Evolutionary conservation across 1,140 invertebrate genomes (phyloP).

Genomic region (Meloidogyne floridensis): DNA sequence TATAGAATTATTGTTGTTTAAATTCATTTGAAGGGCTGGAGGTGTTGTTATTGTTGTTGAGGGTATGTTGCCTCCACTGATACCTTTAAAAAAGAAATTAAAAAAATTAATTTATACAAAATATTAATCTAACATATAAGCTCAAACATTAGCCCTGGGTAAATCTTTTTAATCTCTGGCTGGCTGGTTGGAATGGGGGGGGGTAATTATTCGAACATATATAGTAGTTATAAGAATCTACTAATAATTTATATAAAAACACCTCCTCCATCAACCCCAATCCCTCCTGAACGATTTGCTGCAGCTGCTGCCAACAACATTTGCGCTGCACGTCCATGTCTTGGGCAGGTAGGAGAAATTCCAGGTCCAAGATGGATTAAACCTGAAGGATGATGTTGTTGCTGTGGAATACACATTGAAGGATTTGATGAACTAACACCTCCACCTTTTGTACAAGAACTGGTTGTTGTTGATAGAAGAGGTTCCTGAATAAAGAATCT

Average conservation of each 20-base stretch:
- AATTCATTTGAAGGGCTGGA: neutral
- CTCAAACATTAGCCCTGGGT: too few species aligned
- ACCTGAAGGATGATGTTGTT: constrained; percentile 21
- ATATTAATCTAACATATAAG: neutral
- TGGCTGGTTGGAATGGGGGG: constrained; percentile 13
- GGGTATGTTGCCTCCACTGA: neutral
- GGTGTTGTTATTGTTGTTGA: neutral
- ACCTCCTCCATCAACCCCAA: neutral
- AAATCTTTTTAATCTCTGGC: too few species aligned
- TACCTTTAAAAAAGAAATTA: neutral
- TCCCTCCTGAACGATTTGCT: constrained; percentile 37
- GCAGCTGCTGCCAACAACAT: constrained; percentile 40
- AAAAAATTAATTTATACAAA: neutral
- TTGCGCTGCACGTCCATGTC: constrained; percentile 62
- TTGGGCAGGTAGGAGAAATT: constrained; percentile 61
- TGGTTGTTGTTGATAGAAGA: constrained; percentile 50
- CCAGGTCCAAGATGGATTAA: constrained; percentile 44
- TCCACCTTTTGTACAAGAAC: constrained; percentile 45
- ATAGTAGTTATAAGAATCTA: too few species aligned
- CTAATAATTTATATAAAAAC: neutral
- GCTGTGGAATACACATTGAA: neutral
- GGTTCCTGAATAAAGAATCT: constrained; percentile 21
- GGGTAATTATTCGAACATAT: neutral
- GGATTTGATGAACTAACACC: neutral
- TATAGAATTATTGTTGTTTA: neutral